These are phyloP conservation scores for Metalampra italica DNA, from an alignment of 2,888 invertebrate genomes.

Conservation along the genomic window DNA sequence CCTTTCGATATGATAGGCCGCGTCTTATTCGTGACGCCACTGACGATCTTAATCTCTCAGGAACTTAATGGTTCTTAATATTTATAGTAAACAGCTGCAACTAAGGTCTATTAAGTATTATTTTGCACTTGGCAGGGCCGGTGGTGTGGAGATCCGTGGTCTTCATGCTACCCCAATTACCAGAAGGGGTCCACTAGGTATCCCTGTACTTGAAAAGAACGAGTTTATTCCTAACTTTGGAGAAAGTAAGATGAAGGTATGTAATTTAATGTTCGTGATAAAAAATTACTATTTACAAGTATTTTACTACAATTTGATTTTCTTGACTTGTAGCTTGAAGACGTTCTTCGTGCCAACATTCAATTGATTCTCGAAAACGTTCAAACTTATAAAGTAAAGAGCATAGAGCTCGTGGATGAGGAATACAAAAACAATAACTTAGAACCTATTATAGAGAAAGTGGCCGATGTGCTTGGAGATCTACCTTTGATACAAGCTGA, in stretches of 20 bases:
- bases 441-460: slow-evolving; percentile 70
- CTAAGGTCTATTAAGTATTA: too few relatives aligned
- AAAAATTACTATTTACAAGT: neutral
- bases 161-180: slow-evolving; percentile 87
- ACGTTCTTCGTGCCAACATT: slow-evolving; percentile 79
- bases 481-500: slow-evolving; percentile 84
- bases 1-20: too few relatives aligned
- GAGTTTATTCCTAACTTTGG: slow-evolving; percentile 82
- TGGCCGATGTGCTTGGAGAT: slow-evolving; percentile 81
- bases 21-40: too few relatives aligned
- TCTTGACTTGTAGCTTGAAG: slow-evolving; percentile 47
- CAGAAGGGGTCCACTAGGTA: slow-evolving; percentile 81
- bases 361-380: slow-evolving; percentile 87
- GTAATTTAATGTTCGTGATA: neutral
- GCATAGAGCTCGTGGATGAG: slow-evolving; percentile 73
- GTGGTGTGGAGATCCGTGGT: slow-evolving; percentile 88
- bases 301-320: neutral
- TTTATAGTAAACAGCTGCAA: too few relatives aligned
- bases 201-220: slow-evolving; percentile 88
- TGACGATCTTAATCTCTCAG: too few relatives aligned
- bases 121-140: slow-evolving; percentile 69
- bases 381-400: slow-evolving; percentile 79
- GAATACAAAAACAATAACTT: slow-evolving; percentile 70
- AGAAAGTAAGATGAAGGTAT: slow-evolving; percentile 58
- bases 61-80: neutral